Base-by-base conservation (phyloP, 2,888 invertebrate species). In the Cosmia trapezina region DNA sequence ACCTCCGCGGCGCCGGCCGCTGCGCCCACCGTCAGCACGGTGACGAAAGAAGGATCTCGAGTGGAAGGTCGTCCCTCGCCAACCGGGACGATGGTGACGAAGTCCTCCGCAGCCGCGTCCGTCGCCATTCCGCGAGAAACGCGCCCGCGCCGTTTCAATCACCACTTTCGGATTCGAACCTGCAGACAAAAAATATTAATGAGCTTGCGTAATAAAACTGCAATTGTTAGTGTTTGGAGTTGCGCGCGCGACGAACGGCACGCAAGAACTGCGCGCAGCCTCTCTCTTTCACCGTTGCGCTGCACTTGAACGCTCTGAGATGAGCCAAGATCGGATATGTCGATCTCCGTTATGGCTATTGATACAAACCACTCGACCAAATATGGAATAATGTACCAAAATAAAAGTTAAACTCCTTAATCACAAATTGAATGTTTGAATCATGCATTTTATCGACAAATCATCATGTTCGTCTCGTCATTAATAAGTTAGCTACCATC, bases 1-100 rank as follows among this genome's bases (percentile, higher is more conserved):
- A 99, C 98, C 89, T 98, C 97, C 86, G 98, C 98, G 14, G 96
- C 96, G 82, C 97, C 96, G 80, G 95, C 92, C 85, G 96, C 91
- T 19, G 93, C 94, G 61, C 96, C 95, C 66, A 97, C 97, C 70
- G 96, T 96, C 41, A 97, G 95, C 59, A 97, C 97, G 49, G 97
- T 97, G 78, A 97, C 97, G 88, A 97, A 97, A 49, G 94, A 89
- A 65, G 93, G 92, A 82, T 95, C 94, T 73, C 87, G 88, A 53
- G 88, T 82, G 76, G 90, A 84, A 79, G 92, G 93, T 92, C 96
- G 88, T 83, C 90, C 93, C 82, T 95, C 95, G 84, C 96, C 97
- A 80, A 97, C 97, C 85, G 96, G 96, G 81, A 97, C 97, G 83
- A 97, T 97, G 78, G 97, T 97, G 87, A 97, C 96, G 88, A 97